Conservation (phyloP, 2,888 invertebrate genomes). For the Stenoptilia bipunctidactyla region DNA sequence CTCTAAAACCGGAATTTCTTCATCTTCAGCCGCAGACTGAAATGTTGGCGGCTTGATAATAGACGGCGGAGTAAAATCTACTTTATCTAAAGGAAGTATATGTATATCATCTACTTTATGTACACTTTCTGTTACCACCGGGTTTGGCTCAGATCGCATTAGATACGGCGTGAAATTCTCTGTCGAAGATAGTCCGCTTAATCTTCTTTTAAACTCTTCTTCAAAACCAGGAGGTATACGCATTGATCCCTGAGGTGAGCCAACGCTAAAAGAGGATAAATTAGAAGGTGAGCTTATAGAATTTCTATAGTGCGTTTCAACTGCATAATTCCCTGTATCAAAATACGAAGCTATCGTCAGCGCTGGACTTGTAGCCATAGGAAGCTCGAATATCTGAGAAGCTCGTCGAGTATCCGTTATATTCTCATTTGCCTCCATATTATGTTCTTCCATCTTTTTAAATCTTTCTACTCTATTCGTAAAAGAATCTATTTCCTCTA, state of each 20-base stretch:
- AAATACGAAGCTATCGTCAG: constrained; percentile 53
- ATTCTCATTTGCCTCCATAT: constrained; percentile 17
- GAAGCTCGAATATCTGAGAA: constrained; percentile 16
- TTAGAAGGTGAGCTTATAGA: constrained; percentile 29
- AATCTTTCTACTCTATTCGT: constrained; percentile 51
- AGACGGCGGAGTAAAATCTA: neutral
- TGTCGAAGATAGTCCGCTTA: constrained; percentile 18
- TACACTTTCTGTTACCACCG: neutral
- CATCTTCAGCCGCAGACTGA: neutral
- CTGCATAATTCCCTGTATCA: constrained; percentile 60
- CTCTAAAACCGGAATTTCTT: neutral
- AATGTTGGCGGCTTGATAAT: neutral
- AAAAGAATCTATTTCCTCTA: constrained; percentile 37
- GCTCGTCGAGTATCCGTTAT: constrained; percentile 15
- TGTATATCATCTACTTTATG: neutral
- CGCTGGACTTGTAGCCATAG: constrained; percentile 27
- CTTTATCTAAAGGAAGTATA: neutral
- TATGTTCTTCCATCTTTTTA: constrained; percentile 34
- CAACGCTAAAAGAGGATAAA: constrained; percentile 14
- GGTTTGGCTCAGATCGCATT: neutral
- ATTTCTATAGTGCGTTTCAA: constrained; percentile 47
- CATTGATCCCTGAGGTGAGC: constrained; percentile 18
- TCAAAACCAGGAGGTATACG: constrained; percentile 53
- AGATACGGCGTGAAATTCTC: constrained; percentile 9
- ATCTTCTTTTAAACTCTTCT: constrained; percentile 32